Percentiles rank a stretch among this genome's conserved stretches.
These are phyloP conservation scores for Galleria mellonella DNA, from an alignment of 1,140 invertebrate genomes.

Conservation along the genomic window DNA sequence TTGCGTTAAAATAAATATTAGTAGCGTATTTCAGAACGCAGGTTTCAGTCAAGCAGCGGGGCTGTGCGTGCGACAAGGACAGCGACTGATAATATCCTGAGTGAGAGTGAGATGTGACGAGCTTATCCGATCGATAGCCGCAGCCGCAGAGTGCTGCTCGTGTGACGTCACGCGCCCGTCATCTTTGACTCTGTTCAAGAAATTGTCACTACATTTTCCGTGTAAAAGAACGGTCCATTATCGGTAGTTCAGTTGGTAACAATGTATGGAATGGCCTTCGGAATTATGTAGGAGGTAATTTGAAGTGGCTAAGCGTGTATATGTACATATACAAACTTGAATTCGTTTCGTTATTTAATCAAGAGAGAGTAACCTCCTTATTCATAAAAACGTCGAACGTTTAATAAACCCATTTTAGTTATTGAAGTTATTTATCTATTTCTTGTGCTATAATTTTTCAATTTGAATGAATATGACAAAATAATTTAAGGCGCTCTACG, in stretches of 20 bases:
- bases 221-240: slow-evolving; percentile 33
- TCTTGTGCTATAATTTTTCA: too few species aligned
- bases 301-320: too few species aligned
- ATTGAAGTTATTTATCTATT: too few species aligned
- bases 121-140: slow-evolving; percentile 66
- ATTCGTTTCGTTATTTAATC: too few species aligned
- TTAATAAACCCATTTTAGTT: too few species aligned
- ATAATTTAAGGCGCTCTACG: too few species aligned
- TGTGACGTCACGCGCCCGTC: slow-evolving; percentile 65
- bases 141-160: slow-evolving; percentile 67
- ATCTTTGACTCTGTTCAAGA: slow-evolving; percentile 63
- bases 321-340: too few species aligned
- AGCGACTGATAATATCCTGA: slow-evolving; percentile 19
- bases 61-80: slow-evolving; percentile 36
- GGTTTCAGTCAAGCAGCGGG: slow-evolving; percentile 36
- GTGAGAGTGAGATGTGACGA: slow-evolving; percentile 45
- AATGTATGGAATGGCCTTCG: too few species aligned
- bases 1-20: slow-evolving; percentile 72
- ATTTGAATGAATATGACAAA: too few species aligned
- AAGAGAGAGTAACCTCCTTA: too few species aligned
- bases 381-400: too few species aligned
- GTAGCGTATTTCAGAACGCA: slow-evolving; percentile 68
- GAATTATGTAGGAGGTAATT: too few species aligned
- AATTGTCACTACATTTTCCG: slow-evolving; percentile 61
- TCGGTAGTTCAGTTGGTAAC: slow-evolving; percentile 6